Evolutionary conservation across 2,888 invertebrate genomes (phyloP).

Genomic region (Empis livida): DNA sequence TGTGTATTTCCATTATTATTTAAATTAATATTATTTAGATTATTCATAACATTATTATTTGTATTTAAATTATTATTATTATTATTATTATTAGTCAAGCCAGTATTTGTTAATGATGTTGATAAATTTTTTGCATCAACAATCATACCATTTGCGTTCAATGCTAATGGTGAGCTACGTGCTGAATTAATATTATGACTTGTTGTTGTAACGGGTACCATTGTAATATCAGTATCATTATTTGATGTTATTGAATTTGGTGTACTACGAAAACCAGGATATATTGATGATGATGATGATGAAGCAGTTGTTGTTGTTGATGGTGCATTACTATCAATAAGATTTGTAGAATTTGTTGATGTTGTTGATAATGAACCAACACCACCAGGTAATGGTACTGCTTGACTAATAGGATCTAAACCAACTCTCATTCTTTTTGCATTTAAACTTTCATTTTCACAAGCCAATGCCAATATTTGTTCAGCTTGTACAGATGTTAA

Average conservation of each 20-base stretch:
- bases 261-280: conserved; percentile 10
- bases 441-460: conserved; percentile 95
- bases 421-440: conserved; percentile 95
- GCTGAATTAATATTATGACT: conserved; percentile 28
- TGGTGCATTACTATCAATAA: conserved; percentile 11
- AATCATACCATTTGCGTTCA: conserved; percentile 28
- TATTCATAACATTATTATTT: background rate
- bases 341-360: conserved; percentile 25
- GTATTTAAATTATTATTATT: background rate
- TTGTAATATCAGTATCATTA: conserved; percentile 20
- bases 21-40: background rate
- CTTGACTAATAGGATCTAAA: conserved; percentile 85
- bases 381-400: conserved; percentile 46
- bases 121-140: conserved; percentile 6
- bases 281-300: conserved; percentile 8
- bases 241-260: conserved; percentile 7
- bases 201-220: conserved; percentile 21
- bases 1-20: background rate
- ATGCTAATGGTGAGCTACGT: conserved; percentile 31
- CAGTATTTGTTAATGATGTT: conserved; percentile 1
- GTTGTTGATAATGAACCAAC: conserved; percentile 29
- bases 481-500: conserved; percentile 94
- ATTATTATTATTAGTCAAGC: background rate
- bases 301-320: conserved; percentile 8
- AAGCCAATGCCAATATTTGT: conserved; percentile 88